A percentile compares a stretch with the other conserved stretches of the same genome.
phyloP scores from a whole-genome alignment of 2,888 invertebrate species.

The Heteromurus nitidus region DNA sequence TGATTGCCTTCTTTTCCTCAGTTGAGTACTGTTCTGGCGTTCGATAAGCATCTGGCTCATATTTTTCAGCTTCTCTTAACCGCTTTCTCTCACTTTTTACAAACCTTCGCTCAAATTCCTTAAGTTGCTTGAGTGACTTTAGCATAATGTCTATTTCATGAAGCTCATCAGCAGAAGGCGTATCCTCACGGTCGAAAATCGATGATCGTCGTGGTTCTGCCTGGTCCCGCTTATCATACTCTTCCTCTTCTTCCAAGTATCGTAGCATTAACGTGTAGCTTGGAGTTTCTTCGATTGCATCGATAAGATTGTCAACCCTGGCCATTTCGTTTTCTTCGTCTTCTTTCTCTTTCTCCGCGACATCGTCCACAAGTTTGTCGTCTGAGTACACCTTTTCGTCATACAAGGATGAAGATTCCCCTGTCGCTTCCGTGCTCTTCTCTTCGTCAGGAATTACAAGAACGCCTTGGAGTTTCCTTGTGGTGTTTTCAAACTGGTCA shows the following conservation, averaged over 20 bases:
- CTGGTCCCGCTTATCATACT: conserved; percentile 16
- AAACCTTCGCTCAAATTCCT: conserved; percentile 50
- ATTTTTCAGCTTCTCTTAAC: conserved; percentile 39
- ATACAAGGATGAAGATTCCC: neutral
- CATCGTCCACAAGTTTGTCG: conserved; percentile 5
- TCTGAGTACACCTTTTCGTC: conserved; percentile 48
- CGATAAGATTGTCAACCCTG: conserved; percentile 49
- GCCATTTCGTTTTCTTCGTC: conserved; percentile 37
- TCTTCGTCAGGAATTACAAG: conserved; percentile 66
- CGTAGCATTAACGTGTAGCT: conserved; percentile 20
- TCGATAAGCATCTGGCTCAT: conserved; percentile 9
- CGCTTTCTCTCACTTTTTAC: conserved; percentile 49
- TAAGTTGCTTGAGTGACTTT: conserved; percentile 39
- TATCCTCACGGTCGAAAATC: neutral
- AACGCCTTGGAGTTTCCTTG: conserved; percentile 72
- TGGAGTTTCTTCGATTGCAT: conserved; percentile 61
- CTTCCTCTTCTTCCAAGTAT: neutral
- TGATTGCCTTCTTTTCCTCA: conserved; percentile 55
- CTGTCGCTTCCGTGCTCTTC: neutral
- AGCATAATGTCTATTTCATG: conserved; percentile 5
- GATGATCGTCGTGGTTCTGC: conserved; percentile 4
- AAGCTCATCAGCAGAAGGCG: neutral
- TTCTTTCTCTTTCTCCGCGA: conserved; percentile 31
- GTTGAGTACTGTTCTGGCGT: conserved; percentile 43
- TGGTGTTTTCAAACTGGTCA: conserved; percentile 72